Base-by-base conservation (phyloP, 2,797 vertebrate genomes). In the Serranus cabrilla region DNA sequence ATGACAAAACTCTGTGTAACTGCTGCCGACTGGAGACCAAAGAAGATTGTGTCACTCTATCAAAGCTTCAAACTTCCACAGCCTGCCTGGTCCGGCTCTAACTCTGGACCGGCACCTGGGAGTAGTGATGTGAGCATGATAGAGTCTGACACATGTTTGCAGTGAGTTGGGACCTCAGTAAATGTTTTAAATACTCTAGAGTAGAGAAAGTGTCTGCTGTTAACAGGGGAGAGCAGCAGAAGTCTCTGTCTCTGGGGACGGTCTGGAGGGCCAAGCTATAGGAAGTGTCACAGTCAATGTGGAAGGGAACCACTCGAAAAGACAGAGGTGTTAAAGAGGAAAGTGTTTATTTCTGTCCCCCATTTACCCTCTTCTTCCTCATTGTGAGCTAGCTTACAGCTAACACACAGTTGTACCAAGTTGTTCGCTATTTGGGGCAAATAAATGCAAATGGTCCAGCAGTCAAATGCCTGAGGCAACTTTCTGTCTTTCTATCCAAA, bases 131-230 rank as follows among this genome's bases (percentile, higher is more conserved):
- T 78, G 86, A 86, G 71, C 45, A 16, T 74, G 70, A 91, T 69
- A 1, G 74, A 80, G 57, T 58, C 21, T 82, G 91, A 87, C 88
- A 72, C 14, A 18, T 80, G 71, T 56, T 65, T 70, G 62, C 61
- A 78, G 59, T 23, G 34, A 85, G 51, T 17, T 56, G 63, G 78
- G 75, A 74, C 60, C 61, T n/a, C 50, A 57, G 77, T 81, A 66
- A 80, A 82, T 79, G 66, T 81, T 87, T 83, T 64, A 64, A 81
- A 83, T 76, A 73, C 76, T 85, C 81, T 11, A 16, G 78, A 79
- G 78, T 18, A 42, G 49, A 50, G 54, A 58, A 77, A 82, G 72
- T 74, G 40, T 70, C 52, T 72, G 64, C 49, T 74, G 61, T 39
- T 61, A 72, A 76, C 63, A 47, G 49, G 42, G 16, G 34, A 60